Conservation (phyloP, 2,113 vertebrate species). For the Bufo bufo region DNA sequence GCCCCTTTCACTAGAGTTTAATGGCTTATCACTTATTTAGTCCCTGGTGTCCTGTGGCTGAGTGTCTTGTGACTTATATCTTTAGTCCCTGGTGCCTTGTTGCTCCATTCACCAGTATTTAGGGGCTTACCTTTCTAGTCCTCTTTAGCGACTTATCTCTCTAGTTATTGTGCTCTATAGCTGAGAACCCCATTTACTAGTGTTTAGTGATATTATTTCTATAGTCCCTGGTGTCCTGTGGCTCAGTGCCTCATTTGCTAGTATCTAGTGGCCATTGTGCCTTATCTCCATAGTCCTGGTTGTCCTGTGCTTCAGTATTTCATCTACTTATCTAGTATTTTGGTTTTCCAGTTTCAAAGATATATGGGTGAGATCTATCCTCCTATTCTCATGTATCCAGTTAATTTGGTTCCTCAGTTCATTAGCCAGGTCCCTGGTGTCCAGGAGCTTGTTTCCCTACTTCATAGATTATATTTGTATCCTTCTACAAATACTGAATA, state of each 20-base stretch:
- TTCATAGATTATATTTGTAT: neutral
- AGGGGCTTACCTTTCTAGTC: neutral
- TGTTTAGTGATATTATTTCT: neutral
- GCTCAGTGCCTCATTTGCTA: neutral
- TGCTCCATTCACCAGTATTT: neutral
- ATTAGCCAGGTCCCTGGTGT: too few relatives aligned
- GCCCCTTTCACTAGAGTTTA: neutral
- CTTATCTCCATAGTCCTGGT: neutral
- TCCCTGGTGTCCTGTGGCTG: neutral
- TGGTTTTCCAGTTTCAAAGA: too few relatives aligned
- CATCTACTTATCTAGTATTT: too few relatives aligned
- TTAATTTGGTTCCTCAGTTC: too few relatives aligned
- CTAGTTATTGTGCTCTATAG: neutral
- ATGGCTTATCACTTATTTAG: neutral
- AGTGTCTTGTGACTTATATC: too few relatives aligned
- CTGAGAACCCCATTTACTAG: neutral
- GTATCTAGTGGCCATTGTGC: too few relatives aligned
- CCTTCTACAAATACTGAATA: neutral
- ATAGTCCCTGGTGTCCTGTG: too few relatives aligned
- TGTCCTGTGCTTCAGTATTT: neutral
- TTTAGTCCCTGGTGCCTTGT: neutral
- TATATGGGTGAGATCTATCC: too few relatives aligned
- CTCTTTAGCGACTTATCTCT: neutral
- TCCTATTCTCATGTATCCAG: too few relatives aligned
- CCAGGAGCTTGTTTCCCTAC: neutral